phyloP scores from a whole-genome alignment of 1,140 invertebrate genomes.

The Oryctes rhinoceros region DNA sequence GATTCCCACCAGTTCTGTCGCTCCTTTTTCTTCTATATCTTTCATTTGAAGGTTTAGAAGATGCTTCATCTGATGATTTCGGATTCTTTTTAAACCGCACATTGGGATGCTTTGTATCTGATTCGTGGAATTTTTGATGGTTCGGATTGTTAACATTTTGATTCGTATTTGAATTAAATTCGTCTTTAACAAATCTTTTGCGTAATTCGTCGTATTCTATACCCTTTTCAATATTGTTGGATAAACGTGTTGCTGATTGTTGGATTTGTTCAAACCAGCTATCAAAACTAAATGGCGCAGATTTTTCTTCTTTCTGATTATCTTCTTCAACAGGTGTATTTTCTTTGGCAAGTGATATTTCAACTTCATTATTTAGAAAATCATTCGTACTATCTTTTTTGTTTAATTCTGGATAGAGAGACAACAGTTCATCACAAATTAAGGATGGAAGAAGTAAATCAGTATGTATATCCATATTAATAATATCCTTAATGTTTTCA shows the following conservation, averaged over 20 bases:
- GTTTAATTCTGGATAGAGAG: background rate
- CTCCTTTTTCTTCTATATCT: no score
- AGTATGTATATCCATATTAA: background rate
- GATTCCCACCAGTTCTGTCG: background rate
- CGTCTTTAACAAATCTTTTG: background rate
- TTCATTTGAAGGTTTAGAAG: background rate
- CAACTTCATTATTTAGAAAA: background rate
- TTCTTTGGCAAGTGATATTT: background rate
- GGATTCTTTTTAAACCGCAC: background rate
- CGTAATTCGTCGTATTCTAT: background rate
- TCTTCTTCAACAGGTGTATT: background rate
- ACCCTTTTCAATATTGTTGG: background rate
- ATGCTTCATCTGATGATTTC: background rate
- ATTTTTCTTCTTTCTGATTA: background rate
- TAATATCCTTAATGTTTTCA: slow-evolving; percentile 1
- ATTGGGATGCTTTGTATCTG: background rate
- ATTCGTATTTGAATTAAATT: background rate
- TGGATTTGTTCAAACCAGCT: background rate
- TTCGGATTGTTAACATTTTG: background rate
- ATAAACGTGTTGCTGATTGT: background rate
- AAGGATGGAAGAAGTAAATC: background rate
- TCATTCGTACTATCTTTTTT: background rate
- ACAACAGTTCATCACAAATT: background rate
- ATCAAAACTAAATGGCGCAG: background rate
- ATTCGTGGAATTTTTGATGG: background rate